Percentiles rank a stretch among this genome's conserved stretches.
Conservation (phyloP, 2,113 vertebrate species). For the Typhlomys cinereus region DNA sequence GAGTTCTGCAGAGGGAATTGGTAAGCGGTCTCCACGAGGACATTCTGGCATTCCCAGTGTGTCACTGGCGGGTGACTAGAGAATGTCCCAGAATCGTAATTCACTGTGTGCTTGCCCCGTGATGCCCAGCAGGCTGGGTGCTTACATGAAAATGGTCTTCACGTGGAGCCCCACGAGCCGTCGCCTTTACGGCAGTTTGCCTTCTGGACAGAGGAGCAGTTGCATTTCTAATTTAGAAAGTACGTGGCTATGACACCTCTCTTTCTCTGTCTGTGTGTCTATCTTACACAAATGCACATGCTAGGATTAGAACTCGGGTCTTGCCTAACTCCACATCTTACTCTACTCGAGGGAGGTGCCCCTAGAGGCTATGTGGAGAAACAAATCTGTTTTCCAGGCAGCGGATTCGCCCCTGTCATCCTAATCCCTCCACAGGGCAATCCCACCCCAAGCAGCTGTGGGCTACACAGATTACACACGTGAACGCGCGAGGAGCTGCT, state of each 20-base stretch:
- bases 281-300: not conserved
- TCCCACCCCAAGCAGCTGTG: not conserved
- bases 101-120: no score
- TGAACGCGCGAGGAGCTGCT: accelerated
- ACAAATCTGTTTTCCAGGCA: not conserved
- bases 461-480: accelerated
- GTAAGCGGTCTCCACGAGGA: not conserved
- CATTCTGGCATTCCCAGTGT: not conserved
- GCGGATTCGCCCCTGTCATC: not conserved
- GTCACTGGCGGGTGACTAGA: not conserved
- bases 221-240: not conserved
- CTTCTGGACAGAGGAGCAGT: not conserved
- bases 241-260: not conserved
- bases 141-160: not conserved
- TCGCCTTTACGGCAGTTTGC: accelerated
- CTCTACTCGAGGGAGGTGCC: not conserved
- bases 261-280: not conserved
- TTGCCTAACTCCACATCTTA: not conserved
- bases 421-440: not conserved
- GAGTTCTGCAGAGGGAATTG: not conserved
- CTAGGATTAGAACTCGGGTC: conserved; percentile 18
- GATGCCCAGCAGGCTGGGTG: not conserved
- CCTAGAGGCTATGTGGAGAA: not conserved
- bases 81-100: not conserved
- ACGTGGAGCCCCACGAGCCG: no score